phyloP scores from a whole-genome alignment of 2,888 invertebrate species.

The Pseudoips prasinana region DNA sequence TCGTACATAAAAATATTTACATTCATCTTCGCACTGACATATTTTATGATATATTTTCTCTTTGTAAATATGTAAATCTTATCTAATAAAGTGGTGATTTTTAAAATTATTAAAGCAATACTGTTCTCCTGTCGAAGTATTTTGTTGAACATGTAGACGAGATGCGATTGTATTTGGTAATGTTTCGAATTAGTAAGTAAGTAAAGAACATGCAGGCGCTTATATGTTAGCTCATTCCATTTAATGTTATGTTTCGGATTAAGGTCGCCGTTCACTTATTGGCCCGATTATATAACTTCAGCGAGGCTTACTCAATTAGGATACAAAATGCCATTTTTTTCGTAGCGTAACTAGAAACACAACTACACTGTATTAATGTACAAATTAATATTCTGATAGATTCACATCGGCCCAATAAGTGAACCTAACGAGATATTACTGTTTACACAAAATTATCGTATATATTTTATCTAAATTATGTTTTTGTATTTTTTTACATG shows the following conservation, averaged over 20 bases:
- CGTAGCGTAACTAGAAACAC: too few species aligned
- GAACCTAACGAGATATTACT: too few species aligned
- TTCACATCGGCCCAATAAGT: too few species aligned
- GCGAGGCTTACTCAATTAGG: too few species aligned
- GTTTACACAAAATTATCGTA: slow-evolving; percentile 7
- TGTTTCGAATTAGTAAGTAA: slow-evolving; percentile 20
- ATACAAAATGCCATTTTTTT: too few species aligned
- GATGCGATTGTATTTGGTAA: slow-evolving; percentile 19
- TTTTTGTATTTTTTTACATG: slow-evolving; percentile 9
- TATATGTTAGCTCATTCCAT: slow-evolving; percentile 29
- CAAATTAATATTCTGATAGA: too few species aligned
- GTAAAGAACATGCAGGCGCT: slow-evolving; percentile 12
- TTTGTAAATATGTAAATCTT: slow-evolving; percentile 68
- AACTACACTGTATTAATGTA: too few species aligned
- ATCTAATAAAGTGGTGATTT: slow-evolving; percentile 49
- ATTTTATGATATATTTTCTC: slow-evolving; percentile 51
- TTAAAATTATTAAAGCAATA: slow-evolving; percentile 29
- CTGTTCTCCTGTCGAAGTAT: slow-evolving; percentile 17
- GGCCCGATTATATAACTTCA: too few species aligned
- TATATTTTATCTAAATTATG: slow-evolving; percentile 11
- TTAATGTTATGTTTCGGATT: slow-evolving; percentile 20
- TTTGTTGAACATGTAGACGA: slow-evolving; percentile 15
- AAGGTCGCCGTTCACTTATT: too few species aligned
- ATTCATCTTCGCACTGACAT: slow-evolving; percentile 45
- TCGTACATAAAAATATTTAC: slow-evolving; percentile 40